Conservation (phyloP, 1,140 invertebrate species). For the Eriocheir sinensis region DNA sequence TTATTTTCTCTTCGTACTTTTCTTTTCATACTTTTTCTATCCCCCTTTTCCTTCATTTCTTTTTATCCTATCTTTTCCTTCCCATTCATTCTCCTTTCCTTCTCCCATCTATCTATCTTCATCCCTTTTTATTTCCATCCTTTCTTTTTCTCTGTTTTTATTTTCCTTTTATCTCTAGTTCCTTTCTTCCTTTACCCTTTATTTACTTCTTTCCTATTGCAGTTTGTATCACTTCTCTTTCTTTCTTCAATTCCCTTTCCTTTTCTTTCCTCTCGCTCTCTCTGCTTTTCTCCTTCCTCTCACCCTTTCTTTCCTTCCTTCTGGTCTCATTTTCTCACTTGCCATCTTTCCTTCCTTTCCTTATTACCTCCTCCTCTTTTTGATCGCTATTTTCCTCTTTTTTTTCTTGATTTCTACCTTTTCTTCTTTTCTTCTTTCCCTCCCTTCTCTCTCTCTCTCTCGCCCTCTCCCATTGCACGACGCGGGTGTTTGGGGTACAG, state of each 20-base stretch:
- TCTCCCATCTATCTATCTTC: background rate
- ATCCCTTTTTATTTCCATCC: background rate
- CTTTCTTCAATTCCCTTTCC: background rate
- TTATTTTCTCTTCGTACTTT: background rate
- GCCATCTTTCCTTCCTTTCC: background rate
- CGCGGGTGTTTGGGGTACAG: background rate
- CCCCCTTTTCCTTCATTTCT: background rate
- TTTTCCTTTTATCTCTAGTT: no score
- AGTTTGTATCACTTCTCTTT: no score
- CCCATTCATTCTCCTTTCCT: background rate
- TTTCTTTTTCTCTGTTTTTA: no score
- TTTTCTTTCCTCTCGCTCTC: background rate
- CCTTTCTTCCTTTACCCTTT: no score
- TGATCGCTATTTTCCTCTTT: no score
- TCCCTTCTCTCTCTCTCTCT: no score
- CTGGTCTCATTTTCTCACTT: no score
- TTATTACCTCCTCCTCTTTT: background rate
- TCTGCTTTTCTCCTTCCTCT: background rate
- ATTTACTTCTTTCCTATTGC: no score
- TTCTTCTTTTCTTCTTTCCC: background rate
- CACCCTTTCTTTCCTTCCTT: background rate
- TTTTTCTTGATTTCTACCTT: no score
- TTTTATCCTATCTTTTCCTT: background rate
- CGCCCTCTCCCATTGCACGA: background rate
- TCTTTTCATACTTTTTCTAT: background rate